Evolutionary conservation across 2,888 invertebrate genomes (phyloP).

Genomic region (Macrophya alboannulata): DNA sequence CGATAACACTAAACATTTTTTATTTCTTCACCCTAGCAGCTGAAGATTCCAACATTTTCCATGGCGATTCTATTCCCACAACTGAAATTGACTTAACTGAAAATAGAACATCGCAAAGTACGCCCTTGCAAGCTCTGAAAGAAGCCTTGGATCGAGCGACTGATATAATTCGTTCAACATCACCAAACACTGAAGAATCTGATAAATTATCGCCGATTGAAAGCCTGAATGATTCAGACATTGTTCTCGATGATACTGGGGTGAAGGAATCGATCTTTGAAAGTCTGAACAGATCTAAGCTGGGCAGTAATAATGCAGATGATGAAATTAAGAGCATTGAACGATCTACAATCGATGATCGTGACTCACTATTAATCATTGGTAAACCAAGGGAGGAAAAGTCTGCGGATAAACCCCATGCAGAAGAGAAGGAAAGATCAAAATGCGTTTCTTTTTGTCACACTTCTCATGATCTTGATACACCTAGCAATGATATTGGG

Average conservation of each 20-base stretch:
- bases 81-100: conserved; percentile 1
- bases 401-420: not conserved
- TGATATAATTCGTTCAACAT: conserved; percentile 67
- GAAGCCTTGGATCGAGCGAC: conserved; percentile 73
- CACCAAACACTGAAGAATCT: conserved; percentile 58
- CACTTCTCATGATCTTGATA: not conserved
- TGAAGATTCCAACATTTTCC: not conserved
- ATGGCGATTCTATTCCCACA: not conserved
- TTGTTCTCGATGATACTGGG: conserved; percentile 54
- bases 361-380: conserved; percentile 1
- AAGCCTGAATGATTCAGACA: conserved; percentile 38
- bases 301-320: conserved; percentile 59
- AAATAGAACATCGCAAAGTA: conserved; percentile 46
- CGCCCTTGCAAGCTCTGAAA: conserved; percentile 67
- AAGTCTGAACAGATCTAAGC: conserved; percentile 63
- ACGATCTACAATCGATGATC: conserved; percentile 57
- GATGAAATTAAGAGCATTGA: conserved; percentile 67
- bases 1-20: not conserved
- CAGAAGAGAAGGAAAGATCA: conserved; percentile 29
- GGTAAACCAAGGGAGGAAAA: not conserved
- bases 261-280: conserved; percentile 65
- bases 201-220: conserved; percentile 51
- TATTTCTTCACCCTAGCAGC: not conserved
- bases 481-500: not conserved
- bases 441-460: conserved; percentile 46